Percentiles rank a stretch among this genome's conserved stretches.
Conservation (phyloP, 2,113 vertebrate genomes). For the Sapayoa aenigma region DNA sequence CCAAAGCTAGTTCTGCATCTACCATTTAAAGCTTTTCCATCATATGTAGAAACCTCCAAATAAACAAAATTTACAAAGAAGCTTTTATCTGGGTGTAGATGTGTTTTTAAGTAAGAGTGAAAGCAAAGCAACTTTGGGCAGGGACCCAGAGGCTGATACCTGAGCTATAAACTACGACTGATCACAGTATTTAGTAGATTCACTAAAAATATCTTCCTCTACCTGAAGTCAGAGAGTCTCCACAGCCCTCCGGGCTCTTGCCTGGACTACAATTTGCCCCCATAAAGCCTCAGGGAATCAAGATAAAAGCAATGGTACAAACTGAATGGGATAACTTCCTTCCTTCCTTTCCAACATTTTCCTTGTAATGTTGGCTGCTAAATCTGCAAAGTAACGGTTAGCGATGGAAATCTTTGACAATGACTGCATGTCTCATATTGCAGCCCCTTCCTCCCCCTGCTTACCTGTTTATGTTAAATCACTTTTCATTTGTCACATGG, state of each 20-base stretch:
- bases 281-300: background rate
- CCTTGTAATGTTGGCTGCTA: background rate
- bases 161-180: background rate
- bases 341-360: background rate
- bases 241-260: background rate
- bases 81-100: background rate
- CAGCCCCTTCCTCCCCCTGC: background rate
- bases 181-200: background rate
- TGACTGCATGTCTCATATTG: background rate
- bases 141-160: background rate
- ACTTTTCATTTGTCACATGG: background rate
- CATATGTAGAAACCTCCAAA: background rate
- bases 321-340: background rate
- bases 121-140: background rate
- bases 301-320: background rate
- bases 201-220: background rate
- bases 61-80: background rate
- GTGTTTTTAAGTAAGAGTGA: background rate
- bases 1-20: background rate
- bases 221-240: background rate
- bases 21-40: constrained; percentile 3
- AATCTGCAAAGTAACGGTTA: background rate
- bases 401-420: constrained; percentile 1
- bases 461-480: background rate
- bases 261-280: background rate